Evolutionary conservation across 92 coral and sea anemone genomes (phyloP).

Genomic region (Palythoa caribaeorum): DNA sequence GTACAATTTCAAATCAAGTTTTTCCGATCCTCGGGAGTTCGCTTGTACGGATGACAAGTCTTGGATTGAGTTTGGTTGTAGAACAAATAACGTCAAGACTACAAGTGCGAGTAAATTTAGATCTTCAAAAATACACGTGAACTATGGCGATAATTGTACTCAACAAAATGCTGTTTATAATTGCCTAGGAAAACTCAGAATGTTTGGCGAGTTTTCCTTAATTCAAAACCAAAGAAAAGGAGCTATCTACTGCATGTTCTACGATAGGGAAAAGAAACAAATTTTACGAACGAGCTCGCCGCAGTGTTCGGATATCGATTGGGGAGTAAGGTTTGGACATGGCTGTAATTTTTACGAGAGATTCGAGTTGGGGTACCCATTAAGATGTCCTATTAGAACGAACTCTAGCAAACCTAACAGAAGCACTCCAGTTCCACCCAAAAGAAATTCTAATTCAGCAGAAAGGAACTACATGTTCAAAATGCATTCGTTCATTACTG

Average conservation of each 20-base stretch:
- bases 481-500: background rate
- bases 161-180: slow-evolving; percentile 46
- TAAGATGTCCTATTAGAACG: slow-evolving; percentile 65
- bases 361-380: slow-evolving; percentile 63
- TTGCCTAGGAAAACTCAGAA: slow-evolving; percentile 72
- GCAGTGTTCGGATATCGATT: slow-evolving; percentile 86
- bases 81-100: background rate
- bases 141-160: slow-evolving; percentile 57
- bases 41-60: slow-evolving; percentile 55
- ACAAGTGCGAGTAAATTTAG: background rate
- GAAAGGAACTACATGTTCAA: background rate
- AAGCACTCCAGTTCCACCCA: slow-evolving; percentile 17
- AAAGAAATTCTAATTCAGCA: background rate
- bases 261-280: slow-evolving; percentile 65
- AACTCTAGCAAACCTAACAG: slow-evolving; percentile 1
- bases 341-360: slow-evolving; percentile 59
- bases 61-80: slow-evolving; percentile 71
- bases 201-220: slow-evolving; percentile 73
- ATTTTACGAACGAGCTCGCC: slow-evolving; percentile 67
- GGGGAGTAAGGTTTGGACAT: slow-evolving; percentile 61
- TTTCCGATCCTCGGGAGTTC: slow-evolving; percentile 14
- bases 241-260: slow-evolving; percentile 68
- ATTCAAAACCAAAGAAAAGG: slow-evolving; percentile 54
- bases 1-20: slow-evolving; percentile 60
- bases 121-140: slow-evolving; percentile 41